Evolutionary conservation across 2,888 invertebrate genomes (phyloP).

Genomic region (Brachynemurus nebulosus): DNA sequence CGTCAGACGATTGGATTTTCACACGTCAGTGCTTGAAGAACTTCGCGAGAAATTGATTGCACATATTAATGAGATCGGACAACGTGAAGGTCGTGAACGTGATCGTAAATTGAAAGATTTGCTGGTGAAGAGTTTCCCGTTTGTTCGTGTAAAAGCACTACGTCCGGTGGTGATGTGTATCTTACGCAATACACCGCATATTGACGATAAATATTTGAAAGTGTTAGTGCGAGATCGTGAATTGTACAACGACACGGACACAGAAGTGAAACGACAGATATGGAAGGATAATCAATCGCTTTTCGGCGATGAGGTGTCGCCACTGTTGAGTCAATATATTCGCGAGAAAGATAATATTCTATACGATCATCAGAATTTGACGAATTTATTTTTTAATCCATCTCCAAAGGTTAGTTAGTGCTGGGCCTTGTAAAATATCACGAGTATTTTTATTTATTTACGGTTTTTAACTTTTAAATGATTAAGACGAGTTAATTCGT

Average conservation of each 20-base stretch:
- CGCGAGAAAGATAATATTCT: constrained; percentile 85
- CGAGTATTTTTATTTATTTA: too few relatives aligned
- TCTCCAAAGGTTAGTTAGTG: constrained; percentile 79
- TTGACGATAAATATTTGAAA: constrained; percentile 77
- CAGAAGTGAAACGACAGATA: constrained; percentile 93
- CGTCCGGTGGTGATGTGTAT: constrained; percentile 93
- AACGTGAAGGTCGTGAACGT: constrained; percentile 53
- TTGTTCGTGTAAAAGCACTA: constrained; percentile 78
- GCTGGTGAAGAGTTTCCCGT: constrained; percentile 82
- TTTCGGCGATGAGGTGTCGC: constrained; percentile 95
- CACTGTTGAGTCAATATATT: constrained; percentile 83
- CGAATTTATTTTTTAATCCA: constrained; percentile 78
- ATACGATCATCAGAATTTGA: constrained; percentile 74
- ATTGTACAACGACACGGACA: constrained; percentile 85
- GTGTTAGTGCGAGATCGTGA: constrained; percentile 72
- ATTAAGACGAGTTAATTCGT: too few relatives aligned
- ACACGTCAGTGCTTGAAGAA: constrained; percentile 80
- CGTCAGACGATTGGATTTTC: constrained; percentile 84
- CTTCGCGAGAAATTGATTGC: constrained; percentile 55
- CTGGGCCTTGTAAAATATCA: too few relatives aligned
- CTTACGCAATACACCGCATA: constrained; percentile 80
- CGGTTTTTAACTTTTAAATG: too few relatives aligned
- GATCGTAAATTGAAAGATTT: constrained; percentile 82
- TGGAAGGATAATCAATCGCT: constrained; percentile 96
- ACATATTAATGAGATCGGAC: constrained; percentile 73